Percentiles rank a stretch among this genome's conserved stretches.
Conservation (phyloP, 2,888 invertebrate genomes). For the Xanthorhoe spadicearia region DNA sequence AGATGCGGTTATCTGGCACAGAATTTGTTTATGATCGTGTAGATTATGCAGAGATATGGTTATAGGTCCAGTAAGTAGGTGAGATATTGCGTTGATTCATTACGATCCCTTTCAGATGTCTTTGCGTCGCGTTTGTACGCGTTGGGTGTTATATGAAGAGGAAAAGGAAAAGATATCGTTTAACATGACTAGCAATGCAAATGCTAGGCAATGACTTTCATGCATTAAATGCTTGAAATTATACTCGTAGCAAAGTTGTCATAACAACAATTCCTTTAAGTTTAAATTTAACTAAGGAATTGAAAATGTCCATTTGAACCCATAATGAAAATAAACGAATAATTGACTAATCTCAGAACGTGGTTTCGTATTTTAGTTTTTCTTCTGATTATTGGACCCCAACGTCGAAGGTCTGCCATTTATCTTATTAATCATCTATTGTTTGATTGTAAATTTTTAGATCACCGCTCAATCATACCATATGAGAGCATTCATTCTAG, state of each 20-base stretch:
- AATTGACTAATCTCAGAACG: background rate
- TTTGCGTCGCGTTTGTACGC: slow-evolving; percentile 1
- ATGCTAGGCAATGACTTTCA: no score
- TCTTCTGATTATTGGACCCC: background rate
- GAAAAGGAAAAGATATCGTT: background rate
- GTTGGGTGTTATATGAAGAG: background rate
- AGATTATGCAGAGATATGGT: slow-evolving; percentile 17
- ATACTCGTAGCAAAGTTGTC: no score
- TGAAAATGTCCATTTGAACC: no score
- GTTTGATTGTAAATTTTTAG: background rate
- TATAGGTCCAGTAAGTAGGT: slow-evolving; percentile 3
- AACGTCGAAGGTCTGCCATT: background rate
- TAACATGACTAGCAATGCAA: no score
- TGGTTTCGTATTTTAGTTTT: background rate
- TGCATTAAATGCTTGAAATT: background rate
- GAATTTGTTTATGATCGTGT: slow-evolving; percentile 15
- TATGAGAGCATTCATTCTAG: background rate
- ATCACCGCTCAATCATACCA: background rate
- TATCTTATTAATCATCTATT: background rate
- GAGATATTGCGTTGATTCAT: slow-evolving; percentile 5
- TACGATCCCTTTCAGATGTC: slow-evolving; percentile 1
- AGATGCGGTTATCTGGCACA: slow-evolving; percentile 13
- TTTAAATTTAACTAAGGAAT: no score
- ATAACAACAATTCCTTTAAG: no score
- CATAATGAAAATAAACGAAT: background rate